Evolutionary conservation across 1,140 invertebrate genomes (phyloP), one percentile per base, ranked within the genome.

Genomic region (Dendroctonus ponderosae): DNA sequence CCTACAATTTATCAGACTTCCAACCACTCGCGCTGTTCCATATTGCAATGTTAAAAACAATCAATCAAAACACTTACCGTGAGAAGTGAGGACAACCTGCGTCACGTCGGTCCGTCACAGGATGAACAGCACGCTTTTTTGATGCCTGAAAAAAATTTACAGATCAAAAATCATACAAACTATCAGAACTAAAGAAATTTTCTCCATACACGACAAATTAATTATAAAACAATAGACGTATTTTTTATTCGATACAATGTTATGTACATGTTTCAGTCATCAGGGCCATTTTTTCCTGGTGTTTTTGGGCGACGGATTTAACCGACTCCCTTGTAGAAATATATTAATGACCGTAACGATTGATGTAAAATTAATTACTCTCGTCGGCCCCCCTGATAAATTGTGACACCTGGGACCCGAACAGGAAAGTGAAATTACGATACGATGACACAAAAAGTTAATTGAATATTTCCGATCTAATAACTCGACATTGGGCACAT

Each of bases 61-160:
- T n/a, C n/a, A n/a, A n/a, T n/a, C n/a, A n/a, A n/a, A n/a, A 26
- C 53, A 65, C 69, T 68, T 58, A 70, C 69, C 69, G 66, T 70
- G 38, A 53, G 52, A 61, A 53, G 43, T 52, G 49, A 39, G 66
- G 65, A 14, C 49, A 41, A 40, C 26, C 39, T 41, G 61, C 59
- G 59, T 26, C 26, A 26, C 26, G 26, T 26, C 42, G n/a, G 66
- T 67, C 53, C 60, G 53, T 53, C 65, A 65, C 60, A 53, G 50
- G 48, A 15, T 26, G 61, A 40, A 53, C 61, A 63, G 57, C 69
- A 64, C 69, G 61, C 69, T 66, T 65, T 56, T 66, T 54, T 59
- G 66, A 65, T 57, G 64, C 69, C 69, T 70, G 61, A 61, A 70
- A 70, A 61, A 26, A 26, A 26, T 26, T 26, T 2, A 3, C 26